phyloP scores from a whole-genome alignment of 2,113 vertebrate species.

The Ptyas mucosa region DNA sequence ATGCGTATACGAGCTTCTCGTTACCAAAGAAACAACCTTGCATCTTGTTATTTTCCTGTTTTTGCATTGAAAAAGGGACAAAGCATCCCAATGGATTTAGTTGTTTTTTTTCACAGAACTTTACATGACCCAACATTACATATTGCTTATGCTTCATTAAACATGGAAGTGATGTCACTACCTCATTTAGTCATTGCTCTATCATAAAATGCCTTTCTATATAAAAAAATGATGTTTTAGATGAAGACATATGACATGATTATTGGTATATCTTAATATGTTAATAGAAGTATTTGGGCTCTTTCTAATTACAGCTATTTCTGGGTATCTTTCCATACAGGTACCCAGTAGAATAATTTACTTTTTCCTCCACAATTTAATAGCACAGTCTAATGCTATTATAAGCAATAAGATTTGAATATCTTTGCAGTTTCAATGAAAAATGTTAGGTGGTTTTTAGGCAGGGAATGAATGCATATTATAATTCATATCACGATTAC shows the following conservation, averaged over 20 bases:
- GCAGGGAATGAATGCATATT: background rate
- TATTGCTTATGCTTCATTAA: background rate
- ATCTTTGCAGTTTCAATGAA: background rate
- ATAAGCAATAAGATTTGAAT: background rate
- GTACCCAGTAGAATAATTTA: background rate
- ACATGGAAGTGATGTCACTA: background rate
- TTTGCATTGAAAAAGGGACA: constrained; percentile 27
- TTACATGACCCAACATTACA: constrained; percentile 13
- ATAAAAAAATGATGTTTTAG: background rate
- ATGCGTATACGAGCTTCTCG: constrained; percentile 19
- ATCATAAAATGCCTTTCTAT: constrained; percentile 1
- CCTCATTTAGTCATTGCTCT: constrained; percentile 22
- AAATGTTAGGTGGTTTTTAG: background rate
- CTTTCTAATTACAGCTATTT: background rate
- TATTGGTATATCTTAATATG: background rate
- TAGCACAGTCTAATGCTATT: background rate
- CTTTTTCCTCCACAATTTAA: background rate
- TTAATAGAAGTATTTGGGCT: background rate
- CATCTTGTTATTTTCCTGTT: constrained; percentile 26
- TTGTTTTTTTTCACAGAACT: constrained; percentile 17
- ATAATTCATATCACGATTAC: background rate
- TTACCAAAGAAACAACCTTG: constrained; percentile 40
- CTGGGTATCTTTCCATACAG: background rate
- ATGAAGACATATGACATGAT: background rate
- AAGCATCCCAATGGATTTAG: constrained; percentile 47